phyloP scores from a whole-genome alignment of 2,888 invertebrate genomes.

The Philopedon plagiatum region DNA sequence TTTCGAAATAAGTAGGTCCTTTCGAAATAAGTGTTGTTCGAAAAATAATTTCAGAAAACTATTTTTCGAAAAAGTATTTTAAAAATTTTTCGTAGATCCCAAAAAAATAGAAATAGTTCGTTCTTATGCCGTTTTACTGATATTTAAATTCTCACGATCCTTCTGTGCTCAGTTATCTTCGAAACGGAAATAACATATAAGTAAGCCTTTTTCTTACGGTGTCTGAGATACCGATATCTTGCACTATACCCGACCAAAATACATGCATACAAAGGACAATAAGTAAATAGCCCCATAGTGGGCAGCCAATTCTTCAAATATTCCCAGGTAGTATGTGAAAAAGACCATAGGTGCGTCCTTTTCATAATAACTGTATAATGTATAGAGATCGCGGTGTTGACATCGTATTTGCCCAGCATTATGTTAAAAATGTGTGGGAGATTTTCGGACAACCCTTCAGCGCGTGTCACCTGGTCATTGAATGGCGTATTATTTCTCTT shows the following conservation, averaged over 20 bases:
- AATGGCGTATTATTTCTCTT: constrained; percentile 30
- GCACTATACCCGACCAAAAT: constrained; percentile 18
- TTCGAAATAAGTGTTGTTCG: no score
- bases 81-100: no score
- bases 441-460: constrained; percentile 57
- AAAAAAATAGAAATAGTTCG: no score
- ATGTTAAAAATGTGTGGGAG: constrained; percentile 59
- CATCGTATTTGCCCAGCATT: constrained; percentile 61
- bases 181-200: constrained; percentile 26
- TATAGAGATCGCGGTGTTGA: constrained; percentile 56
- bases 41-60: no score
- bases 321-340: constrained; percentile 32
- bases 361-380: constrained; percentile 40
- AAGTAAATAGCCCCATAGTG: constrained; percentile 38
- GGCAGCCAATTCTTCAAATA: constrained; percentile 28
- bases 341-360: constrained; percentile 22
- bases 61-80: no score
- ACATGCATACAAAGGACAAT: constrained; percentile 15
- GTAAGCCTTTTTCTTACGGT: constrained; percentile 40
- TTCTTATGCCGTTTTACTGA: background rate
- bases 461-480: constrained; percentile 63
- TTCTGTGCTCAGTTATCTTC: background rate
- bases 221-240: constrained; percentile 37
- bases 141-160: constrained; percentile 18
- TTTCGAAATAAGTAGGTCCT: no score